Evolutionary conservation across 2,113 vertebrate species (phyloP).

Genomic region (Crotalus helleri): DNA sequence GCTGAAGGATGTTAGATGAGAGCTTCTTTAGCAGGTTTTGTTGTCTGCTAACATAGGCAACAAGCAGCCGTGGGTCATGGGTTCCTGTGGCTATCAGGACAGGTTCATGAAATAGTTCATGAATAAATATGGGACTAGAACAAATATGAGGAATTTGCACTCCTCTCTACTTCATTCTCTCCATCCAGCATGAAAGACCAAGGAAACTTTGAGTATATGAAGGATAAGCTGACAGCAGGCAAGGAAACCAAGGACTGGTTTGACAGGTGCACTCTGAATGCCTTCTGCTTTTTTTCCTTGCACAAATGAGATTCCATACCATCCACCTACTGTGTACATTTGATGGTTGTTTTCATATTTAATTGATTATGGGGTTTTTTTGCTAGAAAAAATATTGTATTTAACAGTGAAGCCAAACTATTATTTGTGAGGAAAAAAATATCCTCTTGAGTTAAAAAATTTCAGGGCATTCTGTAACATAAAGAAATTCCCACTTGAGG

Average conservation of each 20-base stretch:
- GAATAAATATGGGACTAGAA: background rate
- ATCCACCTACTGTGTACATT: conserved; percentile 60
- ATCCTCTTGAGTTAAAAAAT: conserved; percentile 51
- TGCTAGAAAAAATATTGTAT: conserved; percentile 21
- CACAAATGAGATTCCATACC: conserved; percentile 68
- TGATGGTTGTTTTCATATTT: conserved; percentile 52
- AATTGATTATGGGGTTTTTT: conserved; percentile 34
- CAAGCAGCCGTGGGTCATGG: background rate
- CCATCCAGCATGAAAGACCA: background rate
- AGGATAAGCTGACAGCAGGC: conserved; percentile 24
- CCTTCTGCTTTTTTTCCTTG: conserved; percentile 29
- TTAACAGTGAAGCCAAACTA: conserved; percentile 45
- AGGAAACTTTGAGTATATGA: background rate
- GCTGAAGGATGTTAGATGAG: background rate
- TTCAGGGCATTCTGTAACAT: conserved; percentile 24
- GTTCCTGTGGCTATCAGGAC: background rate
- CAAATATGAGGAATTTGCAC: background rate
- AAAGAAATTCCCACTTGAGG: conserved; percentile 39
- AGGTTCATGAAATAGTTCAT: background rate
- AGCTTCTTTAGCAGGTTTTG: background rate
- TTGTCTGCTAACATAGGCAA: background rate
- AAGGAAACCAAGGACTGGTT: conserved; percentile 43
- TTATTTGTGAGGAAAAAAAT: conserved; percentile 46
- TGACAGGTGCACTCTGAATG: conserved; percentile 40
- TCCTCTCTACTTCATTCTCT: background rate